Conservation (phyloP, 1,140 invertebrate genomes). For the Nasonia vitripennis region DNA sequence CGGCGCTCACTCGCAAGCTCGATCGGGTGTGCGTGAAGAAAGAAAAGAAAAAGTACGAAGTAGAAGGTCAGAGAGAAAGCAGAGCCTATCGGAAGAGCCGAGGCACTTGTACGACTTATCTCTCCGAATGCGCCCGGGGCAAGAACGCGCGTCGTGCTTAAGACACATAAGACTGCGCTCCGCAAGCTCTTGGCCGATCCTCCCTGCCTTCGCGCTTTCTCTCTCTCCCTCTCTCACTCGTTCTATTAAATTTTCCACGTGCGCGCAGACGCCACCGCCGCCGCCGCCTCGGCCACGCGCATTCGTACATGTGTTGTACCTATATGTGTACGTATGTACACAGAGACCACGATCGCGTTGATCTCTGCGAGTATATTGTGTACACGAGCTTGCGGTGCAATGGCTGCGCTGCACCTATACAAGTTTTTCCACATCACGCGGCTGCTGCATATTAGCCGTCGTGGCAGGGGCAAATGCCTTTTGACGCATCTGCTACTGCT, state of each 20-base stretch:
- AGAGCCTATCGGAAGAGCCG: not conserved
- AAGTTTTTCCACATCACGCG: too few relatives aligned
- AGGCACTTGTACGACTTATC: slow-evolving; percentile 25
- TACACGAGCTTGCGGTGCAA: not conserved
- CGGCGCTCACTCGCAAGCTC: not conserved
- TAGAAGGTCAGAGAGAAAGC: too few relatives aligned
- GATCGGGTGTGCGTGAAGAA: too few relatives aligned
- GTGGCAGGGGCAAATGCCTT: too few relatives aligned
- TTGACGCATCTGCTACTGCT: too few relatives aligned
- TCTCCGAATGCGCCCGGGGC: not conserved
- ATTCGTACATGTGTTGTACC: not conserved
- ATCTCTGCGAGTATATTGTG: not conserved
- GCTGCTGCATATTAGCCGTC: too few relatives aligned
- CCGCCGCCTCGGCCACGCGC: not conserved
- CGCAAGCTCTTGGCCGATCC: slow-evolving; percentile 15
- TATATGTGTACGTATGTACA: not conserved
- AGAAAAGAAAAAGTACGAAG: not conserved
- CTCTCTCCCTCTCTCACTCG: not conserved
- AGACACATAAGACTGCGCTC: slow-evolving; percentile 61
- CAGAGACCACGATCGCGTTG: not conserved
- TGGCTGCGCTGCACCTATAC: not conserved
- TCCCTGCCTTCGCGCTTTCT: not conserved
- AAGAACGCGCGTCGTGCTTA: slow-evolving; percentile 51
- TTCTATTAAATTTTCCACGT: slow-evolving; percentile 62
- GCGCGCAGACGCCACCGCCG: slow-evolving; percentile 64